Conservation (phyloP, 2,113 vertebrate genomes). For the Bufo bufo region DNA sequence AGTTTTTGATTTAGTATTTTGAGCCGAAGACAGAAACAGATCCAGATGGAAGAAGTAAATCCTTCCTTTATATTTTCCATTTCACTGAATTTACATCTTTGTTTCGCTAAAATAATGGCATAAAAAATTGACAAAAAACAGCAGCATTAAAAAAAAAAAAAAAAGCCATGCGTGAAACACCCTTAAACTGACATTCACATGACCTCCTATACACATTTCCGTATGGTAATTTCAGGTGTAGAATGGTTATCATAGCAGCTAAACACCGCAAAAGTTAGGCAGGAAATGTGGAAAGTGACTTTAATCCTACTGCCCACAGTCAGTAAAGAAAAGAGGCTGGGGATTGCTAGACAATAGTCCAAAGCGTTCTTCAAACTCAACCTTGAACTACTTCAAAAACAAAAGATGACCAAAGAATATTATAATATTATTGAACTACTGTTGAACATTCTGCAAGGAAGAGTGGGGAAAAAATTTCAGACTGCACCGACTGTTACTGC, state of each 20-base stretch:
- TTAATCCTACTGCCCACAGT: neutral
- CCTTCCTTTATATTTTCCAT: too few species aligned
- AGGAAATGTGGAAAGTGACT: neutral
- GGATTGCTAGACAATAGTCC: neutral
- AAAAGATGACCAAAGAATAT: neutral
- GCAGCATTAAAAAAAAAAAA: too few species aligned
- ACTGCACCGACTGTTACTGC: too few species aligned
- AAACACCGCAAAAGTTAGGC: neutral
- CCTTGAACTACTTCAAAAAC: neutral
- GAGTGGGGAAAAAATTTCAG: neutral
- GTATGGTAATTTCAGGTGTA: neutral
- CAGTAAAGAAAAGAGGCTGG: neutral
- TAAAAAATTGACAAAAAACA: too few species aligned
- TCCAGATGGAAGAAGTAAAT: too few species aligned
- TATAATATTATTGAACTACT: neutral
- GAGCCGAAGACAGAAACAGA: too few species aligned
- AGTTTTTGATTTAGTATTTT: too few species aligned
- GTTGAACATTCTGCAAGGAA: neutral
- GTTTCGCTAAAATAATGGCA: too few species aligned
- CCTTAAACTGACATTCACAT: neutral
- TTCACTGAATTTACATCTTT: too few species aligned
- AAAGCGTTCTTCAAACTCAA: neutral
- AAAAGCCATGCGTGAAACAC: too few species aligned
- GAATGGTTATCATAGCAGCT: neutral
- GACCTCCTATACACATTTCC: neutral